Base-by-base conservation (phyloP, 2,888 invertebrate genomes). In the Torymus auratus region DNA sequence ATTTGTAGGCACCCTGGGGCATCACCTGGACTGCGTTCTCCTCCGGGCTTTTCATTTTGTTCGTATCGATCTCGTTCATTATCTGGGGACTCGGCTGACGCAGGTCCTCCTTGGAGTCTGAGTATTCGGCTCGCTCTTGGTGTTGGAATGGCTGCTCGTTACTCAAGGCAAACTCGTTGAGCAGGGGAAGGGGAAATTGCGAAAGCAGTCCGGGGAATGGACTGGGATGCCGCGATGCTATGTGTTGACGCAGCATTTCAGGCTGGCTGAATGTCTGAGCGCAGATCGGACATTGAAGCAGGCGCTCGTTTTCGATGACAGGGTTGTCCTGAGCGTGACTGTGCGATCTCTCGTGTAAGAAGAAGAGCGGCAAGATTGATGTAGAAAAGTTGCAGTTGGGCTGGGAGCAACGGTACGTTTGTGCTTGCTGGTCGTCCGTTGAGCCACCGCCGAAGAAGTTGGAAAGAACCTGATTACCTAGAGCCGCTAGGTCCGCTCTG, bases 301-400 rank as follows among this genome's bases (percentile, higher is more conserved):
- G 83, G 84, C 91, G 85, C 65, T 87, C 91, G 58, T 85, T 87
- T 50, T 87, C 89, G 78, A 83, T 85, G 78, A 85, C 88, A 83
- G 85, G 81, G 50, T 88, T 89, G 78, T 89, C 88, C 28, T 92
- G 92, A 15, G 92, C 91, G 68, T 86, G 91, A 15, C 92, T 91
- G 91, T 97, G 97, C 61, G 96, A 96, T 86, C 96, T 94, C 91
- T 98, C 98, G 91, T 98, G 98, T 71, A 97, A 96, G 91, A 97
- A 97, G 85, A 98, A 93, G 88, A 98, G 96, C 75, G 97, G 97
- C 86, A 97, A 93, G 89, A 97, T 95, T 84, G 96, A 95, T 56
- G 98, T 97, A 62, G 96, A 95, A 90, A 97, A 98, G 76, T 96
- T 95, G 90, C 98, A 98, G 89, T 96, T 95, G 60, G 96, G 98